Evolutionary conservation across 2,113 vertebrate genomes (phyloP), one percentile per base, ranked within the genome.

Genomic region (Nibea albiflora): DNA sequence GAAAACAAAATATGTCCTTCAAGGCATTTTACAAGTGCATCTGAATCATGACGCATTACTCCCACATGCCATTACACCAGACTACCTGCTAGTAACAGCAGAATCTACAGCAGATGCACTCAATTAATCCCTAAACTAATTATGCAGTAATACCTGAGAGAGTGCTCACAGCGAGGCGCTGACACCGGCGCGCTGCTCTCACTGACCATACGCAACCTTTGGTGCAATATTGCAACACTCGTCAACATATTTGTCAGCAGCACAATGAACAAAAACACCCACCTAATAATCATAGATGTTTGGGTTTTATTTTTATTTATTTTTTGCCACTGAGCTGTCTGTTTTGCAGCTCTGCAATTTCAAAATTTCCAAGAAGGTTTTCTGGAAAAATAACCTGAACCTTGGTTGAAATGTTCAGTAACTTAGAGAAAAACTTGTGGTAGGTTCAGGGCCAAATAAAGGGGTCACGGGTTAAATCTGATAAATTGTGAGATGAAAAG

Each of bases 71-170:
- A 44, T 57, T 74, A 57, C 50, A 14, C 4, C 20, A 16, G 26
- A 52, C 5, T 62, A 61, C 54, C 62, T 72, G 71, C 47, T 20
- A 44, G 35, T 35, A 63, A 78, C 62, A 69, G 71, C 73, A 75
- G 24, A 76, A 73, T 84, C 24, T 31, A n/a, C 42, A 54, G 53
- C 50, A 83, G 82, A 73, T 74, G 4, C 80, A 79, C 80, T 73
- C 71, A 81, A 78, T 91, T 89, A 86, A 86, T 58, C 26, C 14
- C 4, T n/a, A 72, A 85, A 80, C 28, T 80, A 88, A 91, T 91
- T 78, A 89, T 39, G 35, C 44, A 58, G 62, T 28, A 53, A 62
- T 56, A 75, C 61, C 28, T 2, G 19, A 67, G 80, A 64, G 24
- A 63, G 68, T 53, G n/a, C 35, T 80, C 19, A 28, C n/a, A 61